Conservation (phyloP, 2,797 vertebrate genomes). For the Spondyliosoma cantharus region DNA sequence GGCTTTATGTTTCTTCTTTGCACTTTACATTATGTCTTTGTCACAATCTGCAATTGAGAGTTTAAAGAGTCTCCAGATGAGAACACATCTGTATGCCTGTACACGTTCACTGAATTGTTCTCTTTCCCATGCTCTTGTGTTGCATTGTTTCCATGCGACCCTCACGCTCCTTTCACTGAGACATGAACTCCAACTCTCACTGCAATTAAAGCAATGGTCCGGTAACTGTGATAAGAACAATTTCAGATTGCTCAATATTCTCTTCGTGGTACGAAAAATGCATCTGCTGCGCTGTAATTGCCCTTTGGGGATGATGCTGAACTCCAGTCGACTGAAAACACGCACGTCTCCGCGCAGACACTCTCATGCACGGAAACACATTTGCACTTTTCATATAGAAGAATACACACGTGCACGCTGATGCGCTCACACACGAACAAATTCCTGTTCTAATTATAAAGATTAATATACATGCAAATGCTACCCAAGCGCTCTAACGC, state of each 20-base stretch:
- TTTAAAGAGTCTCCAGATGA: background rate
- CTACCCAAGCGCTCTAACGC: background rate
- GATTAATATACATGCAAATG: conserved; percentile 33
- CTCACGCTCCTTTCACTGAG: conserved; percentile 41
- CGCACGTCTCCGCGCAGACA: conserved; percentile 26
- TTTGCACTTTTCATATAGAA: background rate
- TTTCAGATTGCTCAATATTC: conserved; percentile 73
- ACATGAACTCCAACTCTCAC: conserved; percentile 58
- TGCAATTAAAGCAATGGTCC: conserved; percentile 76
- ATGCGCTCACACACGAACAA: background rate
- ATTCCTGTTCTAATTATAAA: conserved; percentile 28
- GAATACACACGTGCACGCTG: background rate
- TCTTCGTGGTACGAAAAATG: conserved; percentile 56
- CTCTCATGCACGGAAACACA: background rate
- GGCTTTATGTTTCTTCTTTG: background rate
- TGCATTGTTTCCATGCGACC: conserved; percentile 34
- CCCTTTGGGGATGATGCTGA: conserved; percentile 66
- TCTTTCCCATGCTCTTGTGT: conserved; percentile 59
- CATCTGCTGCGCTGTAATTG: conserved; percentile 70
- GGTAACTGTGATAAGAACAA: conserved; percentile 72
- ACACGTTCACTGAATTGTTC: conserved; percentile 33
- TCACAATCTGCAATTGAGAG: conserved; percentile 6
- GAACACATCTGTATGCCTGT: conserved; percentile 31
- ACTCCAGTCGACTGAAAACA: conserved; percentile 59
- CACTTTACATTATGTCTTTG: background rate